Evolutionary conservation across 2,113 vertebrate species (phyloP), one percentile per base, ranked within the genome.

Genomic region (Perca flavescens): DNA sequence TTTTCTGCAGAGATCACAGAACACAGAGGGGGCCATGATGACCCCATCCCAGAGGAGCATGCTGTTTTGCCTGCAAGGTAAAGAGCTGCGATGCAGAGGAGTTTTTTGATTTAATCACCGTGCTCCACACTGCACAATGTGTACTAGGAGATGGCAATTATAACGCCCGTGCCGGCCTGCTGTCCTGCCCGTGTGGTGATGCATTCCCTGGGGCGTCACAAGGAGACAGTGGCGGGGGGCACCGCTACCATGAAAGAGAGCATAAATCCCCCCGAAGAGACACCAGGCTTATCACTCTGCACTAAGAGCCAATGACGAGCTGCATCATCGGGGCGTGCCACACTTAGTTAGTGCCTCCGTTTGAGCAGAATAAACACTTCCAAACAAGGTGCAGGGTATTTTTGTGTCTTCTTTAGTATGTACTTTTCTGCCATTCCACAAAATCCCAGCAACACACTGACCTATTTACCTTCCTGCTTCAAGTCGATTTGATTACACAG

Each of bases 11-110:
- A 93, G 93, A 94, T 94, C 91, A 95, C 86, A 95, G 92, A 92
- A 83, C 84, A 88, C 84, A 86, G 92, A 90, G 90, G 91, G 88
- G 86, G 86, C 74, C 75, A 53, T 80, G 89, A 84, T 93, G 89
- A 93, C 89, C 93, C 84, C 61, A 78, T 95, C 95, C 93, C 93
- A 89, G 82, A 92, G 94, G 94, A 94, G 85, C 84, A 54, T 73
- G 87, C 90, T 94, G 92, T 94, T 94, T 93, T 94, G 93, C 95
- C 94, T 94, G 91, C 86, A 43, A 95, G 95, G 93, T 94, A 95
- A 92, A 92, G 88, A 93, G 74, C 83, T 83, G 85, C 57, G 82
- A 88, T 93, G 87, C 90, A 66, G 80, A 85, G 80, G 83, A 88
- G 88, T 69, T 84, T 86, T 93, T 92, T 90, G 76, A 94, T 95